Evolutionary conservation across 2,113 vertebrate genomes (phyloP), one percentile per base, ranked within the genome.

Genomic region (Leptocoma aspasia): DNA sequence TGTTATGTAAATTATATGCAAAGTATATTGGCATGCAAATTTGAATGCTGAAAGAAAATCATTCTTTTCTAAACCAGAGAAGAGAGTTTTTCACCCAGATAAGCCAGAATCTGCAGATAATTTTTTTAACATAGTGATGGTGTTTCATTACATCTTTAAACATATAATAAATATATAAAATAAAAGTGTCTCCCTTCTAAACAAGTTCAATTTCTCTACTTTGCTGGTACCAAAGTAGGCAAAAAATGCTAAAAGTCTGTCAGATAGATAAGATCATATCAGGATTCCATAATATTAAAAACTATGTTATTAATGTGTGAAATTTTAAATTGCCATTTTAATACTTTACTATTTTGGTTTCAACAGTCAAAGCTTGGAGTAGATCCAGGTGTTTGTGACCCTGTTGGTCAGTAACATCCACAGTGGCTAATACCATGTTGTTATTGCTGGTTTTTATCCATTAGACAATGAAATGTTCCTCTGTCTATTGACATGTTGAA

Each of bases 1-100:
- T 90, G 79, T 50, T 88, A 95, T 97, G 95, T 76, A 95, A 97
- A 97, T 95, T 57, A 82, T 50, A 95, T 96, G 92, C 90, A 95
- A 93, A 97, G 45, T 90, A 80, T 83, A 94, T 93, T 95, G 91
- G 71, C 91, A 94, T 95, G 90, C 91, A 96, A 90, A 93, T 96
- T 85, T 94, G 71, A 91, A 95, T 15, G 66, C 85, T 95, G 65
- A 90, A 91, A 95, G 82, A 86, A 96, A 94, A 91, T 85, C n/a
- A 93, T 85, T 95, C 87, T 90, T 92, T 95, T 94, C 64, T 88
- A 50, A 94, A 90, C 20, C 47, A 85, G 66, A 69, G 60, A 77
- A 76, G 73, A 65, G 63, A 75, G 35, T 45, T 96, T 94, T 92
- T 94, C 44, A 75, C 31, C 22, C 72, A 35, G 31, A 91, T 56